Evolutionary conservation across 2,888 invertebrate species (phyloP), one percentile per base, ranked within the genome.

Genomic region (Orchestes rusci): DNA sequence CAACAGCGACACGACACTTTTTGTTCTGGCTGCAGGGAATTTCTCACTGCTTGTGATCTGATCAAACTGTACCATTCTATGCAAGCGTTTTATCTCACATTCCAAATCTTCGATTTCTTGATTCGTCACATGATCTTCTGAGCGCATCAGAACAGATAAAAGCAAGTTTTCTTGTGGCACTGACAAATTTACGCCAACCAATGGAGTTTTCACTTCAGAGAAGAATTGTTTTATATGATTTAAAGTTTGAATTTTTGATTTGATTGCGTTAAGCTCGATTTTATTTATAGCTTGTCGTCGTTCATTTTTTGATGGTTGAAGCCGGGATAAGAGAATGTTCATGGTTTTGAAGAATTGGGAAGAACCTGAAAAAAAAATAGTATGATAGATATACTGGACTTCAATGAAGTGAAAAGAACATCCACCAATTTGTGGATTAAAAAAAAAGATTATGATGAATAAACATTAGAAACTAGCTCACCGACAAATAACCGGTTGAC

Each of bases 61-160:
- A 20, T 53, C 42, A 28, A 64, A 55, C 38, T 63, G 55, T 2
- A 55, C 45, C n/a, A 63, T 58, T 44, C 61, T 53, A 16, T 53
- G 39, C 12, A 66, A 54, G 19, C 66, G 52, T 29, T 59, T 50
- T 10, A 62, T 44, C 53, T 67, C 66, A n/a, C 53, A 28, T 16
- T 53, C 36, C 16, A 63, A 54, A 53, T 68, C 66, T 4, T 54
- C 45, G 12, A 59, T 55, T 51, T 63, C 61, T 53, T 68, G 65
- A 13, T 56, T 48, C 7, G 61, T 61, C 27, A 49, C 27, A n/a
- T 45, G 39, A 29, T 50, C 50, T 36, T 45, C 45, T 12, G 36
- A 39, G 3, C 43, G 39, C 12, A 43, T 10, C 15, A 50, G 12
- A 16, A 46, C 37, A 7, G 31, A 29, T 10, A 35, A 8, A 16